Base-by-base conservation (phyloP, 2,113 vertebrate species). In the Himantopus leucocephalus region DNA sequence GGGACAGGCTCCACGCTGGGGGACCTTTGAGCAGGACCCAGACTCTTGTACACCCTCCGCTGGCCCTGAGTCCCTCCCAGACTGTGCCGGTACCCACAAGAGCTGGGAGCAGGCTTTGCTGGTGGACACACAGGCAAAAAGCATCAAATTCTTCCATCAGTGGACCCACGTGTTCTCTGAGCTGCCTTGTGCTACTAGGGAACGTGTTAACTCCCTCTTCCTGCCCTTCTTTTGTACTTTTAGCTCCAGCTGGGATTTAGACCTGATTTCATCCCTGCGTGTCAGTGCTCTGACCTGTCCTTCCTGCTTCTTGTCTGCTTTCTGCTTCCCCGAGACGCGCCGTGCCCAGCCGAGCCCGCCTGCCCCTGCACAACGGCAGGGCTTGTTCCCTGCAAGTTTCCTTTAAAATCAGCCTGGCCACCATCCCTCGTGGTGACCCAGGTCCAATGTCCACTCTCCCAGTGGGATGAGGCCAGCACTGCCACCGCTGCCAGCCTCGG, bases 261-360 rank as follows among this genome's bases (percentile, higher is more conserved):
- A 27, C 43, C 35, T 0, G 0, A 6, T 50, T 41, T 92, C n/a
- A 80, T 34, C 45, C 37, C 52, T 58, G 15, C 3, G 3, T 34
- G n/a, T 60, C 52, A 32, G 5, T 13, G 70, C 9, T 78, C n/a
- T 78, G 24, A 23, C 32, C 82, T 63, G 24, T 45, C 32, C 47
- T 32, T 62, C 34, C 87, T 73, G 14, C 63, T n/a, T 20, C 70
- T 47, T 37, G 18, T 29, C 43, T 41, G n/a, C 66, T 67, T 20
- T 59, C 18, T 34, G 32, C 29, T 88, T 76, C 30, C 19, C 62
- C 2, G 3, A 12, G 50, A 10, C 2, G 21, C 5, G 8, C 27
- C 0, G 0, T 66, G 77, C 48, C 73, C 83, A n/a, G 52, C 37
- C 19, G 6, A 3, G 22, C 59, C 45, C 4, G 7, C 63, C 48